These are phyloP conservation scores for Astatotilapia flaviijosephi DNA, from an alignment of 2,113 vertebrate species.

Conservation along the genomic window DNA sequence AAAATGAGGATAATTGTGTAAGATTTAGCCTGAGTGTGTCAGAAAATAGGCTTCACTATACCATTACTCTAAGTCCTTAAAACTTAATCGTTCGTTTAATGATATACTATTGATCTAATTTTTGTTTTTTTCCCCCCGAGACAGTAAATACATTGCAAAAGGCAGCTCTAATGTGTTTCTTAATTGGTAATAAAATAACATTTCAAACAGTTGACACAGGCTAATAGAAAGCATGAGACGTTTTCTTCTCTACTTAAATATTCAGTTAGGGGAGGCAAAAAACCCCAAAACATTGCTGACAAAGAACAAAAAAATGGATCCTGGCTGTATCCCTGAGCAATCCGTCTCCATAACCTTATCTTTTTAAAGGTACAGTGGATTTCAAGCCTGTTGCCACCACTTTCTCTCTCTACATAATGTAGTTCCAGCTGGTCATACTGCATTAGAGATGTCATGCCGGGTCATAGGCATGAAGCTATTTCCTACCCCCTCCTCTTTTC, in stretches of 20 bases:
- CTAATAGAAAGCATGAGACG: not conserved
- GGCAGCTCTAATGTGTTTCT: not conserved
- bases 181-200: not conserved
- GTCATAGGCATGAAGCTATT: conserved; percentile 4
- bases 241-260: not conserved
- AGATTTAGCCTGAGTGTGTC: not conserved
- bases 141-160: not conserved
- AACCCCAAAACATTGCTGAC: not conserved
- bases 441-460: not conserved
- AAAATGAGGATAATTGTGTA: not conserved
- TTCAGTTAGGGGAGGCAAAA: not conserved
- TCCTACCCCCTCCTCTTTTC: not conserved
- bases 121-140: not conserved
- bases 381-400: not conserved
- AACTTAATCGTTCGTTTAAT: not conserved
- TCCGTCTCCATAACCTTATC: conserved; percentile 7
- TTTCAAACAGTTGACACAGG: not conserved
- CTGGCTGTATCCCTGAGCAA: not conserved
- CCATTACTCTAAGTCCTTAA: not conserved
- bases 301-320: not conserved
- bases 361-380: not conserved
- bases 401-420: not conserved
- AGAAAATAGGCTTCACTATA: not conserved
- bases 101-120: not conserved
- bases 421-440: conserved; percentile 12